Evolutionary conservation across 1,140 invertebrate species (phyloP).

Genomic region (Aphaenogaster ashmeadi): DNA sequence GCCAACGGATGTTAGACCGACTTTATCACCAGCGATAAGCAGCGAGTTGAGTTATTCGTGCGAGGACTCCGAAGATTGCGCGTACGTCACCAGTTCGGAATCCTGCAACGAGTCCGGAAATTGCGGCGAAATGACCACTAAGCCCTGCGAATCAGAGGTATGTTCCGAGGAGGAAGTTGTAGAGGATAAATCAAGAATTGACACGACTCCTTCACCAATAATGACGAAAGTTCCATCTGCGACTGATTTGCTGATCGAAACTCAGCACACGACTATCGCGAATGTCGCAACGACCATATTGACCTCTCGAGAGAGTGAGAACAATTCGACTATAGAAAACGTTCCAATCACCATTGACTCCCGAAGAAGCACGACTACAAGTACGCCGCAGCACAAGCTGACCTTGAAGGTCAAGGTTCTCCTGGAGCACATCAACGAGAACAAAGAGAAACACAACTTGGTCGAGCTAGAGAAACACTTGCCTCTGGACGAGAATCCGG

Average conservation of each 20-base stretch:
- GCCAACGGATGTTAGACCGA: neutral
- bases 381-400: slow-evolving; percentile 54
- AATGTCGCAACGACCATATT: neutral
- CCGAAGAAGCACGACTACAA: slow-evolving; percentile 40
- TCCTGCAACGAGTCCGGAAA: slow-evolving; percentile 13
- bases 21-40: neutral
- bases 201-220: neutral
- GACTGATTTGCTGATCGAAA: neutral
- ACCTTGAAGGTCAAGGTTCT: slow-evolving; percentile 71
- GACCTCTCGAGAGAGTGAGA: neutral
- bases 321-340: neutral
- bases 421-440: slow-evolving; percentile 72
- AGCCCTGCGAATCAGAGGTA: neutral
- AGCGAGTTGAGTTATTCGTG: neutral
- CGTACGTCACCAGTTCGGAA: neutral
- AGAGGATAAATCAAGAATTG: neutral
- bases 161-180: neutral
- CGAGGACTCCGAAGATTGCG: slow-evolving; percentile 5
- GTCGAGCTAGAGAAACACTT: slow-evolving; percentile 74
- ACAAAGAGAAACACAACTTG: slow-evolving; percentile 70
- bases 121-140: neutral
- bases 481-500: slow-evolving; percentile 60
- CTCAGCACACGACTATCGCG: neutral
- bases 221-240: neutral
- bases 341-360: slow-evolving; percentile 34